These are phyloP conservation scores for Apodemia zela DNA, from an alignment of 2,888 invertebrate genomes.

Conservation along the genomic window DNA sequence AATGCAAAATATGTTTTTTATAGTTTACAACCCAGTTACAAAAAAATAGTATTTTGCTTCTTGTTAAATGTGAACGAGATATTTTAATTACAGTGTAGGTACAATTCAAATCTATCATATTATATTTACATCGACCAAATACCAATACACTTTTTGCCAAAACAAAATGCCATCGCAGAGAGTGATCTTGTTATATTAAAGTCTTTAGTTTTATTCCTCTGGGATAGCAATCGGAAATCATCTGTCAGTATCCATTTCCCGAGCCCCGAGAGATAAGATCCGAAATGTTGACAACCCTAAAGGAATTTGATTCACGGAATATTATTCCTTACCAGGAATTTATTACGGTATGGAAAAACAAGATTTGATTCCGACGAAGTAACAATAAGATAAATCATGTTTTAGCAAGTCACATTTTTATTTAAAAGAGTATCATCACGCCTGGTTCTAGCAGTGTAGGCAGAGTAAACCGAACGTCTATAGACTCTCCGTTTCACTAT, in stretches of 20 bases:
- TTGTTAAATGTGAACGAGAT: too few relatives aligned
- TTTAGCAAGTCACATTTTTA: background rate
- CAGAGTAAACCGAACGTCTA: too few relatives aligned
- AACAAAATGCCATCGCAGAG: background rate
- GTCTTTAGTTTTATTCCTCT: background rate
- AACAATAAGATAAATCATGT: background rate
- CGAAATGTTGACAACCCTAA: conserved; percentile 1
- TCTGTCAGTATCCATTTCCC: conserved; percentile 13
- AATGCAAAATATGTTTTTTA: too few relatives aligned
- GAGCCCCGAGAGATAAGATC: conserved; percentile 1
- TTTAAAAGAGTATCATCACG: background rate
- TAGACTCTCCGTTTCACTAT: too few relatives aligned
- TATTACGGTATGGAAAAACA: background rate
- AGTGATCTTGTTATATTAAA: background rate
- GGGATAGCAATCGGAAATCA: conserved; percentile 10
- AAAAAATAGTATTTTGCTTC: too few relatives aligned
- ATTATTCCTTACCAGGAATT: background rate
- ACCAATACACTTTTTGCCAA: background rate
- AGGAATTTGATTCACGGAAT: background rate
- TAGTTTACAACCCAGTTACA: too few relatives aligned
- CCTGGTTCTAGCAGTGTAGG: too few relatives aligned
- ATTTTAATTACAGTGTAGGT: background rate
- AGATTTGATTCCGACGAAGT: background rate
- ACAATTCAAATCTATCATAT: background rate
- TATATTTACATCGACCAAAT: background rate